Percentiles rank a stretch among this genome's conserved stretches.
Evolutionary conservation across 2,797 vertebrate genomes (phyloP).

Genomic region (Coregonus sp.): DNA sequence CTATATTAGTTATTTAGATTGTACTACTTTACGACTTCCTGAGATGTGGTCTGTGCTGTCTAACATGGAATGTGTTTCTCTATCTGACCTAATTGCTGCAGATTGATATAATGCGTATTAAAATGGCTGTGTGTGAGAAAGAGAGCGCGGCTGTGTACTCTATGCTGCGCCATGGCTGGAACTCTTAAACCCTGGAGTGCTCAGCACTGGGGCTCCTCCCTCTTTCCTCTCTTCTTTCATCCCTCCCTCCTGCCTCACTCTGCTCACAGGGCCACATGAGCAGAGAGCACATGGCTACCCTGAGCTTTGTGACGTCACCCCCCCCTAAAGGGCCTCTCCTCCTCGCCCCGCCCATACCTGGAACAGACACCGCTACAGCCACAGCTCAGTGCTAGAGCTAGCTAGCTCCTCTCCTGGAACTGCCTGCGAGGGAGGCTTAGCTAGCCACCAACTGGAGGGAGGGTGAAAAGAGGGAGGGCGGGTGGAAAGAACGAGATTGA

Average conservation of each 20-base stretch:
- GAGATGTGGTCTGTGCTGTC: neutral
- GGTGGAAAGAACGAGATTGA: conserved; percentile 24
- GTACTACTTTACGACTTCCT: too few species aligned
- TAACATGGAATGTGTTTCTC: neutral
- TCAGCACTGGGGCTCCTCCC: conserved; percentile 36
- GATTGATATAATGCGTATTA: neutral
- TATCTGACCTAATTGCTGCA: neutral
- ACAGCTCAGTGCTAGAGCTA: conserved; percentile 46
- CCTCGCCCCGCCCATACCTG: conserved; percentile 46
- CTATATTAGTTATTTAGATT: too few species aligned
- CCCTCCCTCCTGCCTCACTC: conserved; percentile 41
- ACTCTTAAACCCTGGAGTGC: conserved; percentile 46
- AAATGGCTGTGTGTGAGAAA: neutral
- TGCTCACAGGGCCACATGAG: conserved; percentile 82
- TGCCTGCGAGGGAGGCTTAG: conserved; percentile 1
- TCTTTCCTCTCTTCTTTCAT: conserved; percentile 18
- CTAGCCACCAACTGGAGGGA: conserved; percentile 56
- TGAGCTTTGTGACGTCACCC: conserved; percentile 73
- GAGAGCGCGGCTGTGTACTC: conserved; percentile 3
- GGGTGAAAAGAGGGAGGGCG: neutral
- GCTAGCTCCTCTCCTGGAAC: neutral
- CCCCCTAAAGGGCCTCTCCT: conserved; percentile 32
- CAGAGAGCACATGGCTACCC: conserved; percentile 85
- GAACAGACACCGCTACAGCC: conserved; percentile 34
- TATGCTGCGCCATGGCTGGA: too few species aligned